Evolutionary conservation across 2,888 invertebrate species (phyloP).

Genomic region (Ophion obscuratus): DNA sequence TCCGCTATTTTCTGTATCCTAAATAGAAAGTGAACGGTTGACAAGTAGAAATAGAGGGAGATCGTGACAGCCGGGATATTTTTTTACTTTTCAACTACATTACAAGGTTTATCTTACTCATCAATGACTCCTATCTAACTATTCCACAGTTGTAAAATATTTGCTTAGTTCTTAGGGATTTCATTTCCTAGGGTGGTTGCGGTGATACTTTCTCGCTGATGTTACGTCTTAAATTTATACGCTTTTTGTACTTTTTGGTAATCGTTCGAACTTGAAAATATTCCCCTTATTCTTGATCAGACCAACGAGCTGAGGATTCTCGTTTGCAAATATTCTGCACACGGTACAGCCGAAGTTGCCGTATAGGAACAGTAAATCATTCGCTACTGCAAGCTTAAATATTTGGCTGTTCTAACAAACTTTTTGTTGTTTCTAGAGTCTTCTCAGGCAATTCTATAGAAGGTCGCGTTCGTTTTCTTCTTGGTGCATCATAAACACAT

Average conservation of each 20-base stretch:
- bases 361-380: not conserved
- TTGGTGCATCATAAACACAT: constrained; percentile 29
- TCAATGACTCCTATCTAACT: not conserved
- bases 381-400: not conserved
- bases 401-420: not conserved
- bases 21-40: not conserved
- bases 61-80: not conserved
- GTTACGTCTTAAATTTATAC: not conserved
- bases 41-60: not conserved
- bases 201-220: not conserved
- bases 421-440: not conserved
- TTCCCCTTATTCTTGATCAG: no score
- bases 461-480: not conserved
- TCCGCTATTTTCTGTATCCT: not conserved
- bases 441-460: not conserved
- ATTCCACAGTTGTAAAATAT: no score
- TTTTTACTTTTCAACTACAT: not conserved
- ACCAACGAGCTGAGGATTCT: not conserved
- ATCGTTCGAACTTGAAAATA: no score
- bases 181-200: not conserved
- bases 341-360: not conserved
- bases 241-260: no score
- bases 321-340: not conserved
- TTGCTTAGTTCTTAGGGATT: not conserved
- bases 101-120: not conserved